phyloP scores from a whole-genome alignment of 2,113 vertebrate genomes.

The Anseranas semipalmata region DNA sequence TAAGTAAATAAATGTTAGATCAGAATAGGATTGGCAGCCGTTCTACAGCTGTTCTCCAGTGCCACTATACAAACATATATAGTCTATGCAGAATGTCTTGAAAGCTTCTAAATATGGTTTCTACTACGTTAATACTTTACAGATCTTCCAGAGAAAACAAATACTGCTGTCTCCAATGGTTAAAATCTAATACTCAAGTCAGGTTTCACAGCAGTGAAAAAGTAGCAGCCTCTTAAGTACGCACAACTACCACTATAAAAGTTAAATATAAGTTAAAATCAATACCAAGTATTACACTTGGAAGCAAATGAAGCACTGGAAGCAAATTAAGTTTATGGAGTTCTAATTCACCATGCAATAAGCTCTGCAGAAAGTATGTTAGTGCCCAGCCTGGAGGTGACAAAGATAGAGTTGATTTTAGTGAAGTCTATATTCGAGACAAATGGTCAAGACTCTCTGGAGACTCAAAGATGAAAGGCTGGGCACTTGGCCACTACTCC shows the following conservation, averaged over 20 bases:
- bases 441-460: not conserved
- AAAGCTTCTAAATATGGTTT: not conserved
- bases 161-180: not conserved
- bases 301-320: constrained; percentile 55
- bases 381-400: not conserved
- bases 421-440: constrained; percentile 19
- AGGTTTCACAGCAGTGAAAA: constrained; percentile 1
- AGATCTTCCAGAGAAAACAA: not conserved
- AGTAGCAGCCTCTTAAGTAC: not conserved
- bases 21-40: not conserved
- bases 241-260: constrained; percentile 2
- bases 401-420: constrained; percentile 4
- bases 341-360: constrained; percentile 16
- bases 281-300: constrained; percentile 52
- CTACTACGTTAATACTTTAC: not conserved
- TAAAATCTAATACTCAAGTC: not conserved
- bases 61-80: not conserved
- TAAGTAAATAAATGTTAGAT: not conserved
- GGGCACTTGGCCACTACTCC: not conserved
- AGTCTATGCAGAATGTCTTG: not conserved
- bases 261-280: constrained; percentile 69
- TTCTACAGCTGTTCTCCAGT: not conserved
- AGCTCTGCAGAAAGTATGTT: constrained; percentile 27
- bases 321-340: constrained; percentile 67
- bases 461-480: not conserved